phyloP scores from a whole-genome alignment of 1,140 invertebrate genomes.

The Mya arenaria region DNA sequence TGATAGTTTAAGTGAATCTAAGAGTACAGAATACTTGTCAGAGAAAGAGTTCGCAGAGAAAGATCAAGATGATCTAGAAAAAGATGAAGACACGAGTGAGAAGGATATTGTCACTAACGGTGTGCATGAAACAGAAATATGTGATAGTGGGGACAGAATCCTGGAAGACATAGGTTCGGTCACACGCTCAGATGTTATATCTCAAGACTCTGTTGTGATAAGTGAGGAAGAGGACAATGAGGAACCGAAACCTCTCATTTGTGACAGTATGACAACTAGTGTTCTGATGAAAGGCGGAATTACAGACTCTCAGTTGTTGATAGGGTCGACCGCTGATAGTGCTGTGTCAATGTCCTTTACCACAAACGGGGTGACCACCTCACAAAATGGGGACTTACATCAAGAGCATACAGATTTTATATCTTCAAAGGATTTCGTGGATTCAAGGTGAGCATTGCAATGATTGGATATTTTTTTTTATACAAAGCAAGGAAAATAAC shows the following conservation, averaged over 20 bases:
- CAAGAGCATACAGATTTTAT: conserved; percentile 20
- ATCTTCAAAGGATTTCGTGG: conserved; percentile 39
- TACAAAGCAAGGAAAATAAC: too few relatives aligned
- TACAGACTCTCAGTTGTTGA: conserved; percentile 35
- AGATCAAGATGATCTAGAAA: neutral
- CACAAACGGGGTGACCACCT: conserved; percentile 6
- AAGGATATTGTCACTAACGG: conserved; percentile 6
- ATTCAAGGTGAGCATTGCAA: conserved; percentile 42
- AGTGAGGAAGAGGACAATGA: conserved; percentile 30
- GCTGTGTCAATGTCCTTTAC: conserved; percentile 49
- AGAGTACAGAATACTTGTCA: conserved; percentile 32
- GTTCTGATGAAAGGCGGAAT: conserved; percentile 2
- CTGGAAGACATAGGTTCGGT: conserved; percentile 13
- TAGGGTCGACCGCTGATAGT: conserved; percentile 32
- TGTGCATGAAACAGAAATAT: conserved; percentile 21
- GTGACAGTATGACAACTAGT: conserved; percentile 22
- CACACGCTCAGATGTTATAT: conserved; percentile 3
- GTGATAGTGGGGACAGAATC: conserved; percentile 32
- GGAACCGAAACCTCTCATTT: neutral
- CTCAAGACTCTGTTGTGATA: conserved; percentile 6
- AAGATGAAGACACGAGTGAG: conserved; percentile 19
- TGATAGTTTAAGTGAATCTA: conserved; percentile 18
- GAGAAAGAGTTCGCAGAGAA: conserved; percentile 7
- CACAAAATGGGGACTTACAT: conserved; percentile 49
- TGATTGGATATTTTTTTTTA: too few relatives aligned